These are phyloP conservation scores for Dendrolimus kikuchii DNA, from an alignment of 1,140 invertebrate genomes.

Conservation along the genomic window DNA sequence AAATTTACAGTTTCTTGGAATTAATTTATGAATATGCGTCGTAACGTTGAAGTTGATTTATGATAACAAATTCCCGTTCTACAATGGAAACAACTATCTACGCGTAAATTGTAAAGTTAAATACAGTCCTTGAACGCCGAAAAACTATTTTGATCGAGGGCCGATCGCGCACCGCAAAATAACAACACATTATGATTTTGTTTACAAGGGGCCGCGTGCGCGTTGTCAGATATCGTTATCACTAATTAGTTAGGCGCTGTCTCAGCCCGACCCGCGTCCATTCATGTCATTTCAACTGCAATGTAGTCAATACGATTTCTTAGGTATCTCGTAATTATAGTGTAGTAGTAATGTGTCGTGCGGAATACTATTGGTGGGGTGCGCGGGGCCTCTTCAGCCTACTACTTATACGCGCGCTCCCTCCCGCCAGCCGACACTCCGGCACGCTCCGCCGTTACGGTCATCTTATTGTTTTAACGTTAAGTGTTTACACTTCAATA, in stretches of 20 bases:
- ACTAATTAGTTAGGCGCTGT: conserved; percentile 7
- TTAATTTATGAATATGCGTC: too few relatives aligned
- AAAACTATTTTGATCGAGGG: not conserved
- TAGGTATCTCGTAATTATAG: conserved; percentile 10
- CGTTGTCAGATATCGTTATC: conserved; percentile 17
- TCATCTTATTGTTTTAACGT: conserved; percentile 15
- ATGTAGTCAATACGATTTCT: conserved; percentile 11
- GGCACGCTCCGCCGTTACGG: conserved; percentile 22
- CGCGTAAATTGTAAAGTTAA: not conserved
- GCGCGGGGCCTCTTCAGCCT: conserved; percentile 21
- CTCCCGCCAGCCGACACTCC: conserved; percentile 25
- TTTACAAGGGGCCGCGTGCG: conserved; percentile 17
- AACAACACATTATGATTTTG: conserved; percentile 25
- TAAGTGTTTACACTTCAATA: conserved; percentile 6
- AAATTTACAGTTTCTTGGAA: too few relatives aligned
- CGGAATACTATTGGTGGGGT: conserved; percentile 1
- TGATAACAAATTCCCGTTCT: too few relatives aligned
- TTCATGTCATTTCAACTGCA: conserved; percentile 18
- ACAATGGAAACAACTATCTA: too few relatives aligned
- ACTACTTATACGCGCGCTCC: conserved; percentile 29
- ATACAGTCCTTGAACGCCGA: conserved; percentile 2
- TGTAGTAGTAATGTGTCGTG: conserved; percentile 4
- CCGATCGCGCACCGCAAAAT: conserved; percentile 7
- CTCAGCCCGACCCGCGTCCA: conserved; percentile 6
- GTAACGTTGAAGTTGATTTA: too few relatives aligned